Conservation (phyloP, 2,113 vertebrate species). For the Isichthys henryi region DNA sequence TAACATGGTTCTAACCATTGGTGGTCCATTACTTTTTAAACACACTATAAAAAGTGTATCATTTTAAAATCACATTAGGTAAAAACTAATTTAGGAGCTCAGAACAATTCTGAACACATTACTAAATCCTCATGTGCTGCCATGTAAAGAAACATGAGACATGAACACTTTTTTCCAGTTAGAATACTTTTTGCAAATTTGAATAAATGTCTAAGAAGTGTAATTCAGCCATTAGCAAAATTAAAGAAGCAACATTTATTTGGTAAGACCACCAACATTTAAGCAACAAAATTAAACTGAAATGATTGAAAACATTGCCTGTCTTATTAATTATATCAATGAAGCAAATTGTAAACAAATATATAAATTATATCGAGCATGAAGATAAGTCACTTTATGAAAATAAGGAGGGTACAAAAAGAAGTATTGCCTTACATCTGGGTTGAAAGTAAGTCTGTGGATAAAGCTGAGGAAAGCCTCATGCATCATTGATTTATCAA, state of each 20-base stretch:
- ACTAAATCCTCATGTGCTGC: background rate
- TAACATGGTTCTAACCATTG: background rate
- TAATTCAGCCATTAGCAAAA: conserved; percentile 46
- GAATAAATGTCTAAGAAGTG: conserved; percentile 45
- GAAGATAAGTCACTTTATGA: conserved; percentile 35
- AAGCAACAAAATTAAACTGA: conserved; percentile 45
- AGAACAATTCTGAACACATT: background rate
- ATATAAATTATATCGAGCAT: conserved; percentile 27
- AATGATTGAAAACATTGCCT: conserved; percentile 9
- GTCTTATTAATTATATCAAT: conserved; percentile 23
- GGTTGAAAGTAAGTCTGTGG: background rate
- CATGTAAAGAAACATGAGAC: background rate
- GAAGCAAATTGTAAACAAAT: conserved; percentile 21
- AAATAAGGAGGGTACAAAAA: conserved; percentile 18
- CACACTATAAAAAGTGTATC: background rate
- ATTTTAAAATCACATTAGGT: background rate
- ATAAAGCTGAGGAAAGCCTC: background rate
- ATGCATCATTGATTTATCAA: background rate
- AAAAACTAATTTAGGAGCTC: background rate
- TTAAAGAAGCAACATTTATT: conserved; percentile 43
- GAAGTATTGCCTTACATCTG: background rate
- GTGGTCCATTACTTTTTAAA: background rate
- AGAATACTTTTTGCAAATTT: conserved; percentile 38
- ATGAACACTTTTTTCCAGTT: conserved; percentile 18
- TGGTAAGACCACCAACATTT: conserved; percentile 49